Conservation (phyloP, 2,888 invertebrate species). For the Conus canariensis region DNA sequence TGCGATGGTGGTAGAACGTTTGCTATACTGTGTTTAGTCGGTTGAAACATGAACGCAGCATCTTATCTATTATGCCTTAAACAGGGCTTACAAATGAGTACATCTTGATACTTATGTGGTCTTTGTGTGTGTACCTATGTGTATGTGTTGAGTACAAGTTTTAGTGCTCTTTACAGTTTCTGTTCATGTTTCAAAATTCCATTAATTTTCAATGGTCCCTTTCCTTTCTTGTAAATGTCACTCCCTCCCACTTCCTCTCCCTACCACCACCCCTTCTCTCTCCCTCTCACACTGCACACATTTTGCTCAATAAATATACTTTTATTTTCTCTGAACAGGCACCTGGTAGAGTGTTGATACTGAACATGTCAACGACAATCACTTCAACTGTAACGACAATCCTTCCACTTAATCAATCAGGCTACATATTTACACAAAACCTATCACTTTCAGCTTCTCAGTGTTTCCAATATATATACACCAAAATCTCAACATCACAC, state of each 20-base stretch:
- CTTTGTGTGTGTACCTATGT: no score
- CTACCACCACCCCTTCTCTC: conserved; percentile 11
- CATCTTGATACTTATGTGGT: no score
- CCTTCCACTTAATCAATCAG: neutral
- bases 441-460: neutral
- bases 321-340: conserved; percentile 25
- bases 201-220: neutral
- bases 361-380: conserved; percentile 19
- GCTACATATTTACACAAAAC: neutral
- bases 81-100: no score
- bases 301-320: conserved; percentile 30
- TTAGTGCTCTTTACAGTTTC: no score
- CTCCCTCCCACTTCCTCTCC: conserved; percentile 33
- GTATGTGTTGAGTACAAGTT: no score
- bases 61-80: no score
- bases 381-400: conserved; percentile 3
- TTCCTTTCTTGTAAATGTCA: neutral
- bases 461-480: neutral
- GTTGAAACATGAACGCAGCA: no score
- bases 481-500: neutral
- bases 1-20: no score
- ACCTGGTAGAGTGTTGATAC: conserved; percentile 32
- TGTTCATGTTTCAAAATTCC: no score
- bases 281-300: conserved; percentile 12
- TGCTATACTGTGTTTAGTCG: no score